Base-by-base conservation (phyloP, 2,113 vertebrate species). In the Himantopus leucocephalus region DNA sequence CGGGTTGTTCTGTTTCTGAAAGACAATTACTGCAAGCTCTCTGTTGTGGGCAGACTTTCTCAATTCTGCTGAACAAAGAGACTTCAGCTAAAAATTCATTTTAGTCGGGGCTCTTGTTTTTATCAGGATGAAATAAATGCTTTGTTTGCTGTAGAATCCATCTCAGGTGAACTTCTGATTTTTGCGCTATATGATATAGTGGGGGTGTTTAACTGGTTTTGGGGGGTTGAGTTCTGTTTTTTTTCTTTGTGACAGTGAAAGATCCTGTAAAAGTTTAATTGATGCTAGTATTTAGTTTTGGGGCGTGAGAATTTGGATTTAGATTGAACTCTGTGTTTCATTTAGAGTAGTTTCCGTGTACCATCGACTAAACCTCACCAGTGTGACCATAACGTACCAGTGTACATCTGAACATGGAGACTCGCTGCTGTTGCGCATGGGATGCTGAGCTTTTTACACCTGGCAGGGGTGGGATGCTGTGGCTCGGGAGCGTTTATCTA, bases 71-170 rank as follows among this genome's bases (percentile, higher is more conserved):
- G 88, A 96, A 94, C 73, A 86, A 97, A 95, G 86, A 85, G 35
- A 96, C 91, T 66, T 92, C 55, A 76, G 56, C 73, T 95, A 90
- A 96, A 97, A 95, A 94, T 43, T 91, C 82, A 52, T 95, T 92
- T 95, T 93, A 73, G 32, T 45, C 58, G 7, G 35, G 30, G 66
- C 79, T 95, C 66, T 94, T 96, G 9, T 91, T 91, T 91, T 91
- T 82, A 37, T 88, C 64, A 71, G 23, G 39, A 79, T 88, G 80
- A 96, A 94, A 87, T n/a, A 91, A 75, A 58, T 97, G 94, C n/a
- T 91, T 88, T 94, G 39, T 74, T 88, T 90, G 53, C 68, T 64
- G 39, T 92, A 62, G 59, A 77, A 93, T 96, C 50, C 55, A 58
- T 94, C 26, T 68, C 84, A 93, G 90, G 88, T 94, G 72, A 91